A percentile compares a stretch with the other conserved stretches of the same genome.
phyloP scores from a whole-genome alignment of 2,797 vertebrate species.

The Crocodylus rhombifer region DNA sequence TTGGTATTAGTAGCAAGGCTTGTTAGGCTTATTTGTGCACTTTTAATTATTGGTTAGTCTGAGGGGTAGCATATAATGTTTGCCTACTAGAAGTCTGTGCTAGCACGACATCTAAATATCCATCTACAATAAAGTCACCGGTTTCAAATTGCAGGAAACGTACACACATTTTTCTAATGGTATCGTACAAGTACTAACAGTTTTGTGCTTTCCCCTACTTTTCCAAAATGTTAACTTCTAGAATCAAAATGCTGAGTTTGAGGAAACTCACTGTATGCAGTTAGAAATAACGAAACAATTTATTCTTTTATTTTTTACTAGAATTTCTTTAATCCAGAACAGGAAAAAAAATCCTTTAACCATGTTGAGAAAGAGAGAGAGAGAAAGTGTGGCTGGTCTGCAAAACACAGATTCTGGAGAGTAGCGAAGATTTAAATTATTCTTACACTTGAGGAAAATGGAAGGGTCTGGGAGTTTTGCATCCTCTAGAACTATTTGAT shows the following conservation, averaged over 20 bases:
- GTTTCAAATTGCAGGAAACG: background rate
- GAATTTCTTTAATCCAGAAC: background rate
- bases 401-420: background rate
- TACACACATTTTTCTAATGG: background rate
- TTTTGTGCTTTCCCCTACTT: background rate
- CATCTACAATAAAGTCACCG: background rate
- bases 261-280: background rate
- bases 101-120: background rate
- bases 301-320: background rate
- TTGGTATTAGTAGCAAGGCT: background rate
- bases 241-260: background rate
- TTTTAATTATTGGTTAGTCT: background rate
- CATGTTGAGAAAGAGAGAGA: background rate
- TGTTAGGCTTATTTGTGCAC: background rate
- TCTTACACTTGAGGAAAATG: background rate
- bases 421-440: background rate
- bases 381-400: background rate
- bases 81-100: conserved; percentile 2
- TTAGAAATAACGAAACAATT: background rate
- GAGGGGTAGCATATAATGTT: background rate
- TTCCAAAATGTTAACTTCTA: background rate
- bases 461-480: background rate
- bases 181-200: background rate
- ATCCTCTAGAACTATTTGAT: background rate
- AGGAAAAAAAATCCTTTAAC: background rate